Base-by-base conservation (phyloP, 2,888 invertebrate genomes). In the Pyralis farinalis region DNA sequence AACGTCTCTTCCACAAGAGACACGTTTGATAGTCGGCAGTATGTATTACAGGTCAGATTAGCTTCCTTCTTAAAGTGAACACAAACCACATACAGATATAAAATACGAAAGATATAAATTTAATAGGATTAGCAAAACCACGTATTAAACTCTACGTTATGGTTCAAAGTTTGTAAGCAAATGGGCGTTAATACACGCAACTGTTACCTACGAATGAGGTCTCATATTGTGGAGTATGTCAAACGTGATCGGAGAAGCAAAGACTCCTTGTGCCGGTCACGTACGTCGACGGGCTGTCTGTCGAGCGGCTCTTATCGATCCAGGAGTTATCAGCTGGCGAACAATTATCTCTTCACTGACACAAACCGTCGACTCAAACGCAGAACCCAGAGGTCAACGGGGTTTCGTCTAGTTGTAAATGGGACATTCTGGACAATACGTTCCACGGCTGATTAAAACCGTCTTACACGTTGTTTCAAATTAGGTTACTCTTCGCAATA, bases 231-330 rank as follows among this genome's bases (percentile, higher is more conserved):
- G 56, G 65, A 78, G 70, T 79, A 58, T 82, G 83, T 80, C 80
- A 72, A 55, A 81, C 82, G 81, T 84, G 83, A 81, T 61, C 55
- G 44, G 71, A 52, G 57, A 72, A 51, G 64, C 45, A 65, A 74
- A 71, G 68, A 52, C 56, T 45, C 57, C 56, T 65, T 63, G 62
- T 62, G 50, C 57, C 44, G 50, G 61, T 63, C 69, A 69, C 69
- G 66, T 63, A 66, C 59, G n/a, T n/a, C n/a, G 63, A 58, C 69
- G 51, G 49, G 58, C 62, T 49, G 63, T 68, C 67, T 68, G 67
- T 51, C 56, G 43, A 51, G 42, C 47, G 44, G 45, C 42, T 46
- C 47, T 56, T 55, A 58, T 58, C 57, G 43, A 37, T 35, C 12
- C 37, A 42, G 21, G 39, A 48, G 45, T 51, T 53, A 55, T 53